Evolutionary conservation across 2,113 vertebrate species (phyloP), one percentile per base, ranked within the genome.

Genomic region (Struthidea cinerea): DNA sequence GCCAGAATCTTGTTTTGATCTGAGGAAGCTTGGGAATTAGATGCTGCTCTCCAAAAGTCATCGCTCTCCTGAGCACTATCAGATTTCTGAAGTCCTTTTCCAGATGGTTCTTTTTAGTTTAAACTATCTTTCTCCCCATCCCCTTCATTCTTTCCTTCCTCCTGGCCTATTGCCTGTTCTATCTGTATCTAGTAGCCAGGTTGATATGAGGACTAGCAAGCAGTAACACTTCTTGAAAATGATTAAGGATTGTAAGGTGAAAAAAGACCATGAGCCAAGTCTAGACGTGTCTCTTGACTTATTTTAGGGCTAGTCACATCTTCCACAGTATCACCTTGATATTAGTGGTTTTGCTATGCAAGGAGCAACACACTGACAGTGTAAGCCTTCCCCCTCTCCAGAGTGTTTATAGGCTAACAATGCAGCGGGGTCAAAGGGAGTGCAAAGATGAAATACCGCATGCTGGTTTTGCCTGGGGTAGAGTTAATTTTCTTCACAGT

Each of bases 391-490:
- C 9, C 30, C n/a, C 33, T 41, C 41, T 86, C 42, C 63, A 77
- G 53, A 49, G 32, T 37, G 15, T 22, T 82, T 56, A 61, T 1
- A 44, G 56, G 47, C 27, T 39, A 59, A 67, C 10, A 50, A 79
- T 5, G 8, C 0, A 22, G 33, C 44, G 37, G 35, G 60, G 17
- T 52, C 23, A 52, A 79, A 88, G 26, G 44, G 15, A 49, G 19
- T 2, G 7, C 37, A 76, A 64, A 73, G 30, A 73, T 32, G 22
- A 52, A 81, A 59, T 39, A 44, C 11, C 1, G 1, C 0, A 0
- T 39, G 39, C 16, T 59, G 46, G 23, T 74, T 74, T 65, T 65
- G 60, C 28, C 7, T 67, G 33, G 13, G 8, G 19, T 59, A 33
- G 16, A 76, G 44, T 59, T 65, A 20, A 52, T 59, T 67, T 44